phyloP scores from a whole-genome alignment of 1,140 invertebrate genomes.

The Dendroctonus valens region DNA sequence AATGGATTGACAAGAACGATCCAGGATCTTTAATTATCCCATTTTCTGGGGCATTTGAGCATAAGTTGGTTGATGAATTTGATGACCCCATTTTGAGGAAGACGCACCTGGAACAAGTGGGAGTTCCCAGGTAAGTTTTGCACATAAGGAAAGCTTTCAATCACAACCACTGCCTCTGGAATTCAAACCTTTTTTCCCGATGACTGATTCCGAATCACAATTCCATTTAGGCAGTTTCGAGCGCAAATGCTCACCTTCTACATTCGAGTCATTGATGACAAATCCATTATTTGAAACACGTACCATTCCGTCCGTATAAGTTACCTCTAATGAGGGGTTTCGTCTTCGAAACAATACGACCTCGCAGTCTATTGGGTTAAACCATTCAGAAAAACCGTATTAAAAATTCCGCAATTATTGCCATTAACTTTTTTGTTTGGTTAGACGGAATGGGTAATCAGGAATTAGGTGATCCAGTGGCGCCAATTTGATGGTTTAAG shows the following conservation, averaged over 20 bases:
- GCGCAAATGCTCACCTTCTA: conserved; percentile 14
- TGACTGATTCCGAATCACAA: no score
- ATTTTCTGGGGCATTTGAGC: conserved; percentile 92
- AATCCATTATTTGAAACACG: conserved; percentile 38
- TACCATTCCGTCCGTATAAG: conserved; percentile 35
- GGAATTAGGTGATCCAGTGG: conserved; percentile 9
- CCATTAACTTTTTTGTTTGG: conserved; percentile 32
- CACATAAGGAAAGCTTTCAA: no score
- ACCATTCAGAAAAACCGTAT: conserved; percentile 27
- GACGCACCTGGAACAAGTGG: conserved; percentile 76
- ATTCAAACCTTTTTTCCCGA: no score
- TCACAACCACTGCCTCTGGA: no score
- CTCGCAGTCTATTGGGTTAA: conserved; percentile 14
- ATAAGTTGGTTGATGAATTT: conserved; percentile 84
- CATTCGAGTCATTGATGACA: conserved; percentile 39
- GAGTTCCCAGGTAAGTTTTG: conserved; percentile 68
- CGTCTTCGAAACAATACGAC: conserved; percentile 21
- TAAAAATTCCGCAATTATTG: conserved; percentile 34
- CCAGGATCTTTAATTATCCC: conserved; percentile 90
- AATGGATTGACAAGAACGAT: conserved; percentile 98
- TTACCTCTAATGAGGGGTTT: conserved; percentile 42
- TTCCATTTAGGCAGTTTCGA: neutral
- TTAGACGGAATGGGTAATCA: conserved; percentile 10
- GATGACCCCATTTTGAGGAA: conserved; percentile 68
- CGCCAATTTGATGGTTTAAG: neutral